These are phyloP conservation scores for Urosaurus nigricauda DNA, from an alignment of 2,797 vertebrate species.

Conservation along the genomic window DNA sequence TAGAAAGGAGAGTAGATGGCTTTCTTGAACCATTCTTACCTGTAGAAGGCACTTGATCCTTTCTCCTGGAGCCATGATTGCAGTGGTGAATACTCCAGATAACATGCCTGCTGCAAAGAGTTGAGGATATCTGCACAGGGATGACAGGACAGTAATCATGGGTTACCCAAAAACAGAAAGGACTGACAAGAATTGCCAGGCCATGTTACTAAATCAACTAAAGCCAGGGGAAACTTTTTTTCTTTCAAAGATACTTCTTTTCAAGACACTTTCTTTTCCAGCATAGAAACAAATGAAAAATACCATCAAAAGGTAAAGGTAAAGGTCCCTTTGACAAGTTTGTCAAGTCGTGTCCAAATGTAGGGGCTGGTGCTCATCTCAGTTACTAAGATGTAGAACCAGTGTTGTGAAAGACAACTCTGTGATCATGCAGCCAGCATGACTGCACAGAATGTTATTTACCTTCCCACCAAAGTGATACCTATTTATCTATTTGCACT, in stretches of 20 bases:
- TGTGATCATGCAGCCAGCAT: no score
- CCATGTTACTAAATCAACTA: neutral
- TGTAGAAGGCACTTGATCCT: slow-evolving; percentile 98
- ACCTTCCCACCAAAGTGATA: no score
- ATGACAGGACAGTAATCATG: neutral
- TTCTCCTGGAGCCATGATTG: slow-evolving; percentile 97
- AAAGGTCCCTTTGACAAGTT: no score
- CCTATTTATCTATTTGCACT: no score
- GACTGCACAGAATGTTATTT: no score
- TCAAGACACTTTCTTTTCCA: neutral
- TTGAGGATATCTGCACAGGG: slow-evolving; percentile 89
- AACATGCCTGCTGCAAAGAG: slow-evolving; percentile 97
- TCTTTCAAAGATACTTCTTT: neutral
- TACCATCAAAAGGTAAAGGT: no score
- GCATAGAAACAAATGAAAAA: neutral
- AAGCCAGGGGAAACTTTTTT: neutral
- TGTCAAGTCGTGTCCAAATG: no score
- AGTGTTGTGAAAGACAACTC: no score
- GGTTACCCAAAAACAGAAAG: slow-evolving; percentile 43
- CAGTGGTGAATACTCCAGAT: slow-evolving; percentile 96
- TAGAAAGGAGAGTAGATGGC: slow-evolving; percentile 2
- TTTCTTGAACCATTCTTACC: slow-evolving; percentile 77
- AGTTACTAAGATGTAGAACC: no score
- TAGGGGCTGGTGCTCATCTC: no score
- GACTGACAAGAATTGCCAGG: neutral